phyloP scores from a whole-genome alignment of 2,888 invertebrate genomes.

The Argyra leucocephala region DNA sequence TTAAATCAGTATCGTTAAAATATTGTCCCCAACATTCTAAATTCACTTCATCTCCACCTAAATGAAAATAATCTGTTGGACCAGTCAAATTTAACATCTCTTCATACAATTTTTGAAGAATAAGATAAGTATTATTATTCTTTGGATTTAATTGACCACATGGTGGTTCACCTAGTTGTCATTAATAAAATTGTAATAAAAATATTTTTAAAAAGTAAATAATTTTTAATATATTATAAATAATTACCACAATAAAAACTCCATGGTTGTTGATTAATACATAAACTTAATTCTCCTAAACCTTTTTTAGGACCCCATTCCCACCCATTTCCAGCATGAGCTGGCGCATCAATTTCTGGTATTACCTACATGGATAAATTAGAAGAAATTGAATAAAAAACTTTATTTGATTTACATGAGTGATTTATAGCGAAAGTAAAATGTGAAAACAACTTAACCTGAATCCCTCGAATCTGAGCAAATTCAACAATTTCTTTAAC shows the following conservation, averaged over 20 bases:
- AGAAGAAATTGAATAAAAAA: neutral
- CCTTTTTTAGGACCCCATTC: conserved; percentile 69
- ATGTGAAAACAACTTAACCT: conserved; percentile 62
- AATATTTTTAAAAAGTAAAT: conserved; percentile 5
- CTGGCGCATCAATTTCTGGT: conserved; percentile 84
- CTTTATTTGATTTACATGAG: neutral
- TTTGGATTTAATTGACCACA: conserved; percentile 78
- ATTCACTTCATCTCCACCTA: conserved; percentile 62
- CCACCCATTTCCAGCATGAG: conserved; percentile 82
- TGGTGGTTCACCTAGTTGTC: conserved; percentile 57
- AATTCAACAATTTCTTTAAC: conserved; percentile 64
- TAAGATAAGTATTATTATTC: conserved; percentile 64
- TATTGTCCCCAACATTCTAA: conserved; percentile 69
- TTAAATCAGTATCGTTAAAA: conserved; percentile 65
- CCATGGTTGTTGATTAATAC: conserved; percentile 74
- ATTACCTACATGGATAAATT: conserved; percentile 57
- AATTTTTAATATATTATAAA: conserved; percentile 4
- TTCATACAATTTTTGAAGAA: conserved; percentile 63
- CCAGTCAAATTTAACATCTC: conserved; percentile 66
- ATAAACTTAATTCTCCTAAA: conserved; percentile 67
- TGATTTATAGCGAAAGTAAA: neutral
- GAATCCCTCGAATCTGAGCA: conserved; percentile 70
- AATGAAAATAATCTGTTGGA: conserved; percentile 68
- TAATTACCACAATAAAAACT: conserved; percentile 57
- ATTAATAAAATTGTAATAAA: conserved; percentile 4